phyloP scores from a whole-genome alignment of 2,113 vertebrate species.

The Lethenteron reissneri region DNA sequence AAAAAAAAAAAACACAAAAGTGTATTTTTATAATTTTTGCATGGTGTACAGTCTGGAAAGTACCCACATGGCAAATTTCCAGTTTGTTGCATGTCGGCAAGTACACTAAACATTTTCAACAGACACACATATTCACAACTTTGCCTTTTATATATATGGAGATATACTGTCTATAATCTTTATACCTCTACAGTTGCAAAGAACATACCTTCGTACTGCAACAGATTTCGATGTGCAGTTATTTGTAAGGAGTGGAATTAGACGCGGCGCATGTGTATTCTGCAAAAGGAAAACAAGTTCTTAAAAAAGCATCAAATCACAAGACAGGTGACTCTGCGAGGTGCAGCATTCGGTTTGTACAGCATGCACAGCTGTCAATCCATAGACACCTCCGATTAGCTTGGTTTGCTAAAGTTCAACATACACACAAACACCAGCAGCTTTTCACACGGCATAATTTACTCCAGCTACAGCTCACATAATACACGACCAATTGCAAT shows the following conservation, averaged over 20 bases:
- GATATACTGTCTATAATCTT: conserved; percentile 1
- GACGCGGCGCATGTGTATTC: conserved; percentile 79
- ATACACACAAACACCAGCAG: background rate
- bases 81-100: too few relatives aligned
- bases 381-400: background rate
- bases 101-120: too few relatives aligned
- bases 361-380: background rate
- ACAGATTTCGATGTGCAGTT: conserved; percentile 94
- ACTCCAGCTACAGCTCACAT: too few relatives aligned
- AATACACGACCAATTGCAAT: too few relatives aligned
- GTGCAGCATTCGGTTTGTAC: background rate
- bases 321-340: background rate
- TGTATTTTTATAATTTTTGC: too few relatives aligned
- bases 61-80: too few relatives aligned
- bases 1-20: too few relatives aligned
- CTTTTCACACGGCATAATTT: background rate
- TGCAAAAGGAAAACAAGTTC: conserved; percentile 17
- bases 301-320: too few relatives aligned
- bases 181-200: too few relatives aligned
- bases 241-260: conserved; percentile 96
- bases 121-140: too few relatives aligned
- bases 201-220: conserved; percentile 63
- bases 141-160: background rate
- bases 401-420: background rate
- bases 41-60: too few relatives aligned